A percentile compares a stretch with the other conserved stretches of the same genome.
Conservation (phyloP, 2,888 invertebrate species). For the Helleia helle region DNA sequence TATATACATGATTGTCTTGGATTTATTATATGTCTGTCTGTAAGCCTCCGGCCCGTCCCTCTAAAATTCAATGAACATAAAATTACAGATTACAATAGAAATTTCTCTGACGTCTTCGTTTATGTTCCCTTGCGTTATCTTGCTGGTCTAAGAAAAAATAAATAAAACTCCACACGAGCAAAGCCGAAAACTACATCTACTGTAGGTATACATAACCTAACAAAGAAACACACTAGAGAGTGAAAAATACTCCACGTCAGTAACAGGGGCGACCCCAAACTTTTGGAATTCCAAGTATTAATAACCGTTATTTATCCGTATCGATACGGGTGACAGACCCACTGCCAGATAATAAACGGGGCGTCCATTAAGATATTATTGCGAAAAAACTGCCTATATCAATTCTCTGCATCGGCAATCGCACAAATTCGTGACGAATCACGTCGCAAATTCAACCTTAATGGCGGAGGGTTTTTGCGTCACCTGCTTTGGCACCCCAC, state of each 20-base stretch:
- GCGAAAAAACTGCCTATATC: conserved; percentile 3
- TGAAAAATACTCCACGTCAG: neutral
- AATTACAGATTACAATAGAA: too few species aligned
- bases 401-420: neutral
- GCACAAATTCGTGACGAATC: neutral
- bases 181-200: too few species aligned
- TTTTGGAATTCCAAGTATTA: neutral
- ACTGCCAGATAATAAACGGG: neutral
- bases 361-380: neutral
- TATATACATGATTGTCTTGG: too few species aligned
- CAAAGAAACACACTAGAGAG: neutral
- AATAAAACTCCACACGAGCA: too few species aligned
- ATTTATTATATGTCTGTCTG: too few species aligned
- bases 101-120: too few species aligned
- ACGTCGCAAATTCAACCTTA: too few species aligned
- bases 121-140: too few species aligned
- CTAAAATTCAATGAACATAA: too few species aligned
- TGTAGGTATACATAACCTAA: too few species aligned
- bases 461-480: neutral
- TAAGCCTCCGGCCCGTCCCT: too few species aligned
- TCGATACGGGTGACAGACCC: neutral
- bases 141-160: too few species aligned
- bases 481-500: conserved; percentile 2
- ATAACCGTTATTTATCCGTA: neutral
- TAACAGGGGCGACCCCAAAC: neutral